Evolutionary conservation across 1,140 invertebrate genomes (phyloP).

Genomic region (Hylaeus volcanicus): DNA sequence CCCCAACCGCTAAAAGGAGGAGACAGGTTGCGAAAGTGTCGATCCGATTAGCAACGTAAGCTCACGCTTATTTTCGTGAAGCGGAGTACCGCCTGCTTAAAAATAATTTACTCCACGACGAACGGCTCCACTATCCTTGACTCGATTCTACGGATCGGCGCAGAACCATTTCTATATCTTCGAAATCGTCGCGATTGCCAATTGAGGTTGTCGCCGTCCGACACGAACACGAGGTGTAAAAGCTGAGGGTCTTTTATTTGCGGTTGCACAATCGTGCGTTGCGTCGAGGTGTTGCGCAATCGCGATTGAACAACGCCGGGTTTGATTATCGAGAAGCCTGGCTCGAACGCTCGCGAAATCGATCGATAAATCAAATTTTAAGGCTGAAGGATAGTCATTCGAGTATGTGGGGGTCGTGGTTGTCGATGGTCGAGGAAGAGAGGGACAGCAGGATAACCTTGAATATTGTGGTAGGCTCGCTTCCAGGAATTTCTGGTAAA

Average conservation of each 20-base stretch:
- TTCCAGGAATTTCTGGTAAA: too few species aligned
- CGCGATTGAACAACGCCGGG: not conserved
- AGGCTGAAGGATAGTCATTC: too few species aligned
- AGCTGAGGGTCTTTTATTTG: conserved; percentile 34
- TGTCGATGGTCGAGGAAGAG: too few species aligned
- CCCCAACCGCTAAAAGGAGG: not conserved
- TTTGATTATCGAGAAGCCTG: not conserved
- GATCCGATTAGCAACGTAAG: conserved; percentile 35
- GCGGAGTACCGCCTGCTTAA: conserved; percentile 10
- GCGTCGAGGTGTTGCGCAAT: conserved; percentile 28
- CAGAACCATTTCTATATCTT: conserved; percentile 14
- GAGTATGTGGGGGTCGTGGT: too few species aligned
- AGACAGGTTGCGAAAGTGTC: conserved; percentile 5
- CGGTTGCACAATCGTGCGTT: conserved; percentile 3
- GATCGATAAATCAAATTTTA: too few species aligned
- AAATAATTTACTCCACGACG: conserved; percentile 42
- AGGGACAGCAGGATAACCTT: too few species aligned
- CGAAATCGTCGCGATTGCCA: conserved; percentile 14
- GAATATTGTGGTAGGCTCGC: too few species aligned
- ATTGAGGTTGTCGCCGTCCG: conserved; percentile 14
- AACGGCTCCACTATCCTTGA: conserved; percentile 28
- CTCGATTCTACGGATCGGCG: conserved; percentile 40
- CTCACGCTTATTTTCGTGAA: conserved; percentile 47
- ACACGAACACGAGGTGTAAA: conserved; percentile 1
- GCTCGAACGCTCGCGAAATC: not conserved